Evolutionary conservation across 2,888 invertebrate genomes (phyloP), one percentile per base, ranked within the genome.

Genomic region (Ecdyonurus torrentis): DNA sequence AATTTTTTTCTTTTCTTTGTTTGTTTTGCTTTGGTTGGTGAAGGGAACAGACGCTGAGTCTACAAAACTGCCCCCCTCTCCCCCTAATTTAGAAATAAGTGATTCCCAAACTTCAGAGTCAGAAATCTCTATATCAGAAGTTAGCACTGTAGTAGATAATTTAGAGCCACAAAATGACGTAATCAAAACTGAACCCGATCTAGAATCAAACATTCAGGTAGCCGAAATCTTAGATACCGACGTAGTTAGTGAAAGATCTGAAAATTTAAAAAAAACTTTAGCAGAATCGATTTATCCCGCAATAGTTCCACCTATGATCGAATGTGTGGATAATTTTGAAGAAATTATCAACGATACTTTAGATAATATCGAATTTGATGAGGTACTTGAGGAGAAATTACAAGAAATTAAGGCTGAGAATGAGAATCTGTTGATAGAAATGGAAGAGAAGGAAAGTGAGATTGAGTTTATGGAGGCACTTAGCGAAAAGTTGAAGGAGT

Each of bases 381-480:
- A 37, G 37, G 37, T 15, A 37, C 7, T 37, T 37, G 37, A 37
- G 15, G 37, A n/a, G n/a, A n/a, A n/a, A 55, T 55, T 55, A 55
- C n/a, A 55, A n/a, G n/a, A 55, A 50, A 24, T 23, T 15, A 2
- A 58, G 22, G 59, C n/a, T 18, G 22, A 55, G 50, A 53, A 50
- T 23, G 53, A 63, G 25, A 1, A 15, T 20, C 15, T 18, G 22
- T 58, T 20, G 52, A 60, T 15, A 59, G 64, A 22, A 23, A 58
- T 61, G 23, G 53, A 52, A 53, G 53, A 63, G 52, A 59, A 52
- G 20, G 37, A 62, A 64, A 25, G 50, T 19, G 20, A 62, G 25
- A 55, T 22, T 23, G n/a, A 19, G 5, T 20, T 58, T 22, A 59
- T 20, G 25, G 2, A 59, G 25, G 20, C 37, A 25, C 23, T 25